phyloP scores from a whole-genome alignment of 2,888 invertebrate genomes.

The Venusia cambrica region DNA sequence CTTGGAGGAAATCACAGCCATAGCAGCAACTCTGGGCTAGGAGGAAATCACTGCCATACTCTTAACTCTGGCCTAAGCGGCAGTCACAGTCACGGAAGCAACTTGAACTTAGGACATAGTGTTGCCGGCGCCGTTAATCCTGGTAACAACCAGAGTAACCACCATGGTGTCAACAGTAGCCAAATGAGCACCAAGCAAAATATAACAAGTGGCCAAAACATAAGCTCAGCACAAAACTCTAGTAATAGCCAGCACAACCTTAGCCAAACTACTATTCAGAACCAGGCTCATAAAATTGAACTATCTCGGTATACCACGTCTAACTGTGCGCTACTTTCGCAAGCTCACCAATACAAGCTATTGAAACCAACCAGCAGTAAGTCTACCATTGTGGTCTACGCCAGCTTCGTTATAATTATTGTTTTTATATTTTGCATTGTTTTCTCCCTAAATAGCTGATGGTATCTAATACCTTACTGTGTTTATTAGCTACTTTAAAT shows the following conservation, averaged over 20 bases:
- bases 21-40: conserved; percentile 7
- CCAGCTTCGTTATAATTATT: conserved; percentile 2
- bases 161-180: conserved; percentile 2
- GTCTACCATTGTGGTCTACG: conserved; percentile 23
- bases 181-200: conserved; percentile 5
- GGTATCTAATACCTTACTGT: too few species aligned
- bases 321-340: conserved; percentile 59
- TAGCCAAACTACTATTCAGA: conserved; percentile 9
- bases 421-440: conserved; percentile 17
- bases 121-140: too few species aligned
- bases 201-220: conserved; percentile 31
- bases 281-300: conserved; percentile 9
- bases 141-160: conserved; percentile 1
- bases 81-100: conserved; percentile 9
- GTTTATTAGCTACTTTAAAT: too few species aligned
- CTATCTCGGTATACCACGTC: conserved; percentile 56
- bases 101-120: conserved; percentile 1
- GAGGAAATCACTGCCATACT: conserved; percentile 7
- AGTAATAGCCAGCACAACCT: conserved; percentile 7
- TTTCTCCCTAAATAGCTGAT: too few species aligned
- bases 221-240: conserved; percentile 25
- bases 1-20: conserved; percentile 14
- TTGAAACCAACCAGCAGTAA: conserved; percentile 62
- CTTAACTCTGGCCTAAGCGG: conserved; percentile 6
- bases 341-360: conserved; percentile 54